These are phyloP conservation scores for Parauchenoglanis punctatus DNA, from an alignment of 2,797 vertebrate genomes.

Conservation along the genomic window DNA sequence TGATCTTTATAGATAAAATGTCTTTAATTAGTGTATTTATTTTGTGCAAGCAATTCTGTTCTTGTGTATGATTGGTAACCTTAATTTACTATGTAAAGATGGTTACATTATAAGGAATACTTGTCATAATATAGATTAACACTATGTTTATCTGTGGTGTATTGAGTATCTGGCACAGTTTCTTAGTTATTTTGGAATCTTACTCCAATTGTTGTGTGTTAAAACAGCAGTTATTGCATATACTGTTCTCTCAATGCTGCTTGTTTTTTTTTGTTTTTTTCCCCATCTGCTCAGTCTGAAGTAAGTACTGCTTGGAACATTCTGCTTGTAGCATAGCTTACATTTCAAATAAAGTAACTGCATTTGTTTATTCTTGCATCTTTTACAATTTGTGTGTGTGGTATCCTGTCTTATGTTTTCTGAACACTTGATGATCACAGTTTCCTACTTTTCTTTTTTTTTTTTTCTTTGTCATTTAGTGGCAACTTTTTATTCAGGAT, in stretches of 20 bases:
- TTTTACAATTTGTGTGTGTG: neutral
- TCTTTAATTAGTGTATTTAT: constrained; percentile 66
- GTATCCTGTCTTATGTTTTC: neutral
- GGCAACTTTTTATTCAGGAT: neutral
- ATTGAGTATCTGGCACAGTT: constrained; percentile 40
- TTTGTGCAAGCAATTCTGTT: constrained; percentile 87
- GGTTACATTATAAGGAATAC: constrained; percentile 76
- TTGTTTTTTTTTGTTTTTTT: constrained; percentile 66
- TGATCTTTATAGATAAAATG: constrained; percentile 33
- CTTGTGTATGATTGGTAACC: constrained; percentile 87
- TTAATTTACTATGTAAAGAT: constrained; percentile 92
- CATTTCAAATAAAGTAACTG: constrained; percentile 86
- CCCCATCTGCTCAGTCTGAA: constrained; percentile 83
- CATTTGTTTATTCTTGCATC: constrained; percentile 47
- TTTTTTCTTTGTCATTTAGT: too few species aligned
- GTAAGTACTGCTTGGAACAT: constrained; percentile 83
- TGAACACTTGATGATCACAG: too few species aligned
- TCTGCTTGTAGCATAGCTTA: constrained; percentile 86
- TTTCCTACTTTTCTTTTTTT: neutral
- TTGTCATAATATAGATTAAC: constrained; percentile 46
- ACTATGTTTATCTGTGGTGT: constrained; percentile 42
- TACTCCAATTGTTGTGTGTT: constrained; percentile 36
- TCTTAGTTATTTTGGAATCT: constrained; percentile 35
- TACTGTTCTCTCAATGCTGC: constrained; percentile 86
- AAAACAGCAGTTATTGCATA: constrained; percentile 75